Evolutionary conservation across 2,113 vertebrate genomes (phyloP).

Genomic region (Rhynchomys soricoides): DNA sequence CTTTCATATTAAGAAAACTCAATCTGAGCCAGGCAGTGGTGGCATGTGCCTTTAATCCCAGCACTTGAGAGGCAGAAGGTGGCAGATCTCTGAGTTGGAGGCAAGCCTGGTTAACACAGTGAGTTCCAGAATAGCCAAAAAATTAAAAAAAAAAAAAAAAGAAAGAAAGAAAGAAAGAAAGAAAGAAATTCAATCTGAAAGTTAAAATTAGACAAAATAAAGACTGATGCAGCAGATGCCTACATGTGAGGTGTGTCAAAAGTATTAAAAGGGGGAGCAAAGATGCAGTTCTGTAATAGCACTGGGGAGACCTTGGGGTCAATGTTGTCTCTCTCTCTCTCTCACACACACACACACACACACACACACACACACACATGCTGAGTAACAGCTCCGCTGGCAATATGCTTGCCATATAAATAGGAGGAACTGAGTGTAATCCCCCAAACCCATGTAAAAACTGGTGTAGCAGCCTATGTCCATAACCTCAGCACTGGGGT

Average conservation of each 20-base stretch:
- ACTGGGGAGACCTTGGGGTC: background rate
- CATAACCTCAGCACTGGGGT: background rate
- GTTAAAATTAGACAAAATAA: slow-evolving; percentile 2
- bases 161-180: no score
- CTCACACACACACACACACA: background rate
- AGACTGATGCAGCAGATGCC: background rate
- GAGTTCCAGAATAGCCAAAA: background rate
- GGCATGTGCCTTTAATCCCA: background rate
- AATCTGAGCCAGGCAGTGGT: background rate
- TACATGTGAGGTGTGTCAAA: background rate
- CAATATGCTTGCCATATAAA: background rate
- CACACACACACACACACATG: background rate
- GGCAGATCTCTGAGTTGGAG: background rate
- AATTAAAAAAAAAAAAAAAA: background rate
- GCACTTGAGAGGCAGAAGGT: background rate
- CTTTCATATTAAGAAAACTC: background rate
- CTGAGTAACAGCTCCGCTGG: background rate
- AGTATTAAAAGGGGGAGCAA: background rate
- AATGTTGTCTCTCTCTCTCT: background rate
- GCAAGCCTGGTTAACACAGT: background rate
- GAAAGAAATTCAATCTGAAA: background rate
- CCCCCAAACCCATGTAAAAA: background rate
- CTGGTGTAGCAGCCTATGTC: no score
- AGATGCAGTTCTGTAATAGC: background rate
- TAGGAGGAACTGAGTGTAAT: background rate